Percentiles rank a stretch among this genome's conserved stretches.
Conservation (phyloP, 64 coral and sea anemone genomes). For the Dendronephthya gigantea region DNA sequence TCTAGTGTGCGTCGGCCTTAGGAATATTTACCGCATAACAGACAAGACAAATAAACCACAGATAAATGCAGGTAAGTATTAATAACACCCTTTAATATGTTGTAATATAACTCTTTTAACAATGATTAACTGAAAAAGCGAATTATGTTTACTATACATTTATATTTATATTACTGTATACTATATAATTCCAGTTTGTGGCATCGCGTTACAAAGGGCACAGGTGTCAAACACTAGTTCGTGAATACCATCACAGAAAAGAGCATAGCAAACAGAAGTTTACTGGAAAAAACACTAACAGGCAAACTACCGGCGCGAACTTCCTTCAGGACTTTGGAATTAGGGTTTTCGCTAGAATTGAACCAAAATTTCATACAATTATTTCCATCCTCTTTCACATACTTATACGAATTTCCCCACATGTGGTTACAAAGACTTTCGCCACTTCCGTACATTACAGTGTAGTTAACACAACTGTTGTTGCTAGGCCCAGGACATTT, state of each 20-base stretch:
- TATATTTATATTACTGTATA: no score
- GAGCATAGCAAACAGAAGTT: background rate
- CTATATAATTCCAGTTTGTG: no score
- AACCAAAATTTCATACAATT: conserved; percentile 46
- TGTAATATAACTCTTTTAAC: no score
- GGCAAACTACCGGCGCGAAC: background rate
- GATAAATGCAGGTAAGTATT: no score
- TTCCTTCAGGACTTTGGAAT: background rate
- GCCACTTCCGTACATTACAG: conserved; percentile 3
- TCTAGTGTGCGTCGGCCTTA: no score
- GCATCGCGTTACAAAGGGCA: no score
- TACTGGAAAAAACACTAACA: background rate
- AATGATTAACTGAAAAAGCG: no score
- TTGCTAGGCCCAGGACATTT: background rate
- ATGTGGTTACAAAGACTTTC: conserved; percentile 27
- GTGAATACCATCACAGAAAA: background rate
- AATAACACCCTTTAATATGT: no score
- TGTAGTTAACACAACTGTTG: background rate
- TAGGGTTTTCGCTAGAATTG: background rate
- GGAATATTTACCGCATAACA: no score
- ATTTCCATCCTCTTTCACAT: background rate
- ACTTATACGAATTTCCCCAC: conserved; percentile 29
- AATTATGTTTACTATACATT: no score
- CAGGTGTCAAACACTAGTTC: no score
- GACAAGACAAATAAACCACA: no score